phyloP scores from a whole-genome alignment of 2,888 invertebrate species.

The Callyntrura guangdongensis region DNA sequence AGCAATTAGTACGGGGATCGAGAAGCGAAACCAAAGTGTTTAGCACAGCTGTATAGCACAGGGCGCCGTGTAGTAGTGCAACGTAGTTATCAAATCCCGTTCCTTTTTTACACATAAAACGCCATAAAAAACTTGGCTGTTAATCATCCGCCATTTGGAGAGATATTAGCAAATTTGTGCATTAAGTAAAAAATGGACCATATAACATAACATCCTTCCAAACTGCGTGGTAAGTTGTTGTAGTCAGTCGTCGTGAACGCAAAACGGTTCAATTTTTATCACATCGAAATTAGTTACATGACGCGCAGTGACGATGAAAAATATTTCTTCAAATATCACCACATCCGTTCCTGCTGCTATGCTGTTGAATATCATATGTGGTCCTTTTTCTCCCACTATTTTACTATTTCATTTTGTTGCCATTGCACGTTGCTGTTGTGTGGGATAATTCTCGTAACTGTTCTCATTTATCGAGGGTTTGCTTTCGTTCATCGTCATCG shows the following conservation, averaged over 20 bases:
- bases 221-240: neutral
- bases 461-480: conserved; percentile 51
- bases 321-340: neutral
- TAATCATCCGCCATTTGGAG: conserved; percentile 15
- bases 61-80: too few relatives aligned
- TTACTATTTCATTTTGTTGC: conserved; percentile 21
- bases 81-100: conserved; percentile 10
- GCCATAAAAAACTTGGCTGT: neutral
- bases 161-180: conserved; percentile 35
- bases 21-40: neutral
- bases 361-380: conserved; percentile 67
- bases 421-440: conserved; percentile 39
- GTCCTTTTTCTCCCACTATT: conserved; percentile 71
- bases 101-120: neutral
- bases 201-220: conserved; percentile 20
- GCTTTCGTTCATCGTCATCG: conserved; percentile 23
- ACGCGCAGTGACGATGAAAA: conserved; percentile 33
- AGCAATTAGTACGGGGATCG: neutral
- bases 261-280: conserved; percentile 38
- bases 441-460: conserved; percentile 37
- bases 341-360: conserved; percentile 61
- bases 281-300: neutral
- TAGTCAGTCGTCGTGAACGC: neutral
- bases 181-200: conserved; percentile 37
- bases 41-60: neutral